phyloP scores from a whole-genome alignment of 2,113 vertebrate genomes.

The Odontophorus gujanensis region DNA sequence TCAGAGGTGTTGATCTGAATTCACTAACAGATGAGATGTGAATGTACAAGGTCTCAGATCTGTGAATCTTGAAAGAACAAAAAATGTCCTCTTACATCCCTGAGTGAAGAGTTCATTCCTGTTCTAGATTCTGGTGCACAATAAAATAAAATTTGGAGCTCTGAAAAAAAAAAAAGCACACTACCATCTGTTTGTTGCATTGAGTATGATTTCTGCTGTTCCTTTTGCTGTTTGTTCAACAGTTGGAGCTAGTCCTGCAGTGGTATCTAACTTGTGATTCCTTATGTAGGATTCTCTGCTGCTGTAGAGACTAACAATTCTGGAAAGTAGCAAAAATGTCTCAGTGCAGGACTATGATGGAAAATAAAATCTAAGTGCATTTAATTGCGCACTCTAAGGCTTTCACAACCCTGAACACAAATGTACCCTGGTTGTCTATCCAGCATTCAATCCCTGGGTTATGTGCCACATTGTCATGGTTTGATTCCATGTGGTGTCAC shows the following conservation, averaged over 20 bases:
- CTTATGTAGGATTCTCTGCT: background rate
- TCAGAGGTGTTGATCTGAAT: background rate
- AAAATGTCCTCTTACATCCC: background rate
- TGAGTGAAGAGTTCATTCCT: background rate
- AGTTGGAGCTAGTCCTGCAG: background rate
- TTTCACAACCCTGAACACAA: background rate
- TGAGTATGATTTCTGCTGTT: background rate
- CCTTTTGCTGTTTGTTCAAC: background rate
- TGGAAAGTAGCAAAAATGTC: background rate
- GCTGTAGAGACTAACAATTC: background rate
- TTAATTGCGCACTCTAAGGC: background rate
- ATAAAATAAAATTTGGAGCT: background rate
- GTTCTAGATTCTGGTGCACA: background rate
- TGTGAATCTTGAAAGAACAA: background rate
- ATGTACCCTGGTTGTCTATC: background rate
- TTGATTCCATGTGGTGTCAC: background rate
- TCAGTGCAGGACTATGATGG: background rate
- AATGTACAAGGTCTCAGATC: background rate
- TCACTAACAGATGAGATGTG: background rate
- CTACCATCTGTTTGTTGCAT: background rate
- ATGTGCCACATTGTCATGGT: accelerated
- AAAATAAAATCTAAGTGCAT: background rate
- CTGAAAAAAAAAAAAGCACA: background rate
- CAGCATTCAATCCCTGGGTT: background rate
- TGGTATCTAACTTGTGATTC: background rate